Evolutionary conservation across 2,888 invertebrate species (phyloP).

Genomic region (Lissonota sp.): DNA sequence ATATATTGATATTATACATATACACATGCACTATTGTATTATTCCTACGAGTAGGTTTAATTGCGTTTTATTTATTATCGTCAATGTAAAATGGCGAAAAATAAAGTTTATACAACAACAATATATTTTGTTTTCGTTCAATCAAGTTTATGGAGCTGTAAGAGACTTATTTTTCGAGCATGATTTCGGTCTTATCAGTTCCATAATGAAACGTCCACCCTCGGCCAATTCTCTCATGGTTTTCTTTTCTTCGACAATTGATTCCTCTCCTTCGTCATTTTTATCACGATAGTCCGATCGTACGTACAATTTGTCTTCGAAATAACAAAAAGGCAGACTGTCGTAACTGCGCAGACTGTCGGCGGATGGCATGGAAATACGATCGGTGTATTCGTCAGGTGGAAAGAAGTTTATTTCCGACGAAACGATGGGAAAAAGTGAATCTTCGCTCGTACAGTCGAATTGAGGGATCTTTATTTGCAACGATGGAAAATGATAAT

Average conservation of each 20-base stretch:
- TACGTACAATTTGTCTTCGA: conserved; percentile 62
- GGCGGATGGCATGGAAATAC: conserved; percentile 38
- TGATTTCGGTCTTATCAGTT: conserved; percentile 23
- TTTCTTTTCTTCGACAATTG: conserved; percentile 46
- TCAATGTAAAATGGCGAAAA: conserved; percentile 58
- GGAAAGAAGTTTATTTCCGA: conserved; percentile 58
- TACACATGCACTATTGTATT: conserved; percentile 45
- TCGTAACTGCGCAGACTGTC: conserved; percentile 54
- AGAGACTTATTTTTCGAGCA: neutral
- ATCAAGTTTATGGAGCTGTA: too few species aligned
- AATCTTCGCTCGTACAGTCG: conserved; percentile 49
- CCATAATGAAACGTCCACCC: conserved; percentile 62
- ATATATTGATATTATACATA: neutral
- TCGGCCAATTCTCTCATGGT: conserved; percentile 63
- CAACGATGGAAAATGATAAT: neutral
- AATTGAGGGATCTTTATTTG: conserved; percentile 49
- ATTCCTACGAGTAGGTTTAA: conserved; percentile 62
- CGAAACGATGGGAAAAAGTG: conserved; percentile 38
- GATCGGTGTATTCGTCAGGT: conserved; percentile 54
- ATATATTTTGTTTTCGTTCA: neutral
- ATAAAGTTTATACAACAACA: conserved; percentile 53
- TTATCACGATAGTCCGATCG: conserved; percentile 59
- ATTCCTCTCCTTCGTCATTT: conserved; percentile 2
- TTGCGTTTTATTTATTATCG: conserved; percentile 67
- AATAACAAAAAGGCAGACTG: conserved; percentile 64